Conservation (phyloP, 1,140 invertebrate species). For the Drosophila novamexicana region DNA sequence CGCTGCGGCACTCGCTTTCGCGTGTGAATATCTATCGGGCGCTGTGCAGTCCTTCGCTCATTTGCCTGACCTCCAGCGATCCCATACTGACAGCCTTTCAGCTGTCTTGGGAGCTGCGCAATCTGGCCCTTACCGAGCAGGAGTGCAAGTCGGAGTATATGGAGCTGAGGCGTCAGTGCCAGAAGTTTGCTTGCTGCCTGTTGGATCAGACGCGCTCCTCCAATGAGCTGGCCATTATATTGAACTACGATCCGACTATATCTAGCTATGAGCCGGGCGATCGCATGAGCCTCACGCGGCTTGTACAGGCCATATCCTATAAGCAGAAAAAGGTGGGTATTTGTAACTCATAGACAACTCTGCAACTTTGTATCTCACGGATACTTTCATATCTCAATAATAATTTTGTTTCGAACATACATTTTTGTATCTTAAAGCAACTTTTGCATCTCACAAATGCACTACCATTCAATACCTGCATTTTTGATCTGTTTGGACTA, state of each 20-base stretch:
- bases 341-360: neutral
- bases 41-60: constrained; percentile 94
- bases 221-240: constrained; percentile 94
- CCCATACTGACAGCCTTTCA: constrained; percentile 94
- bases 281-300: constrained; percentile 90
- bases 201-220: constrained; percentile 95
- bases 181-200: constrained; percentile 95
- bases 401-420: neutral
- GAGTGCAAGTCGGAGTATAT: constrained; percentile 92
- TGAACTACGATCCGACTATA: constrained; percentile 92
- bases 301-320: constrained; percentile 95
- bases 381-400: neutral
- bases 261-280: constrained; percentile 89
- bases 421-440: neutral
- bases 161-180: constrained; percentile 92
- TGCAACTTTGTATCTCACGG: neutral
- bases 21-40: constrained; percentile 97
- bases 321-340: constrained; percentile 94
- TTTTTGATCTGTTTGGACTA: neutral
- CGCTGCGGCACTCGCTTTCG: constrained; percentile 93
- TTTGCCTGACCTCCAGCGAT: constrained; percentile 93
- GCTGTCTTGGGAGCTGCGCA: constrained; percentile 92
- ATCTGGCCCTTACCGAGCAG: constrained; percentile 91
- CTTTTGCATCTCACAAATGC: neutral
- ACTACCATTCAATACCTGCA: neutral